A percentile compares a stretch with the other conserved stretches of the same genome.
Conservation (phyloP, 2,888 invertebrate genomes). For the Palloptera scutellata region DNA sequence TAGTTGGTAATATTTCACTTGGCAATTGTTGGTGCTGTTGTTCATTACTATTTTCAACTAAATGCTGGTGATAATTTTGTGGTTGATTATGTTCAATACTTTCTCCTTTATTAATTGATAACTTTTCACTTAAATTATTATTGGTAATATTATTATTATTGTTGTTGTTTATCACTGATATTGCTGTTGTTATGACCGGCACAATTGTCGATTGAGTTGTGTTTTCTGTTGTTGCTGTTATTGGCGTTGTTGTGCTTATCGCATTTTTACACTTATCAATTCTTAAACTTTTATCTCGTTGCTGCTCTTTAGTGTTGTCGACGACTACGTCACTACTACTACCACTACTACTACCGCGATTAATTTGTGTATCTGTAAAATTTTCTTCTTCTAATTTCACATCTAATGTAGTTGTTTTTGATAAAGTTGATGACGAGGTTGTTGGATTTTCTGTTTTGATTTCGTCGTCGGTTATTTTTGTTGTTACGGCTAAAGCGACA, state of each 20-base stretch:
- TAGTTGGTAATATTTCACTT: slow-evolving; percentile 48
- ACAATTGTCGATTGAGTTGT: slow-evolving; percentile 29
- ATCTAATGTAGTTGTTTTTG: slow-evolving; percentile 26
- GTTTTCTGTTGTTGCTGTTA: slow-evolving; percentile 39
- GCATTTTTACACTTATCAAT: slow-evolving; percentile 49
- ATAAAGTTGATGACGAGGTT: slow-evolving; percentile 13
- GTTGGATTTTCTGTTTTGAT: slow-evolving; percentile 32
- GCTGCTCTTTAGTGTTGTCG: slow-evolving; percentile 20
- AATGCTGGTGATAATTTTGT: slow-evolving; percentile 24
- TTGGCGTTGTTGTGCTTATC: slow-evolving; percentile 45
- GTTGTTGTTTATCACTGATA: slow-evolving; percentile 47
- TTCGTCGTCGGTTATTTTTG: slow-evolving; percentile 35
- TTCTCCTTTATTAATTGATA: slow-evolving; percentile 27
- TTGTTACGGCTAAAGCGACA: slow-evolving; percentile 31
- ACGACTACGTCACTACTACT: slow-evolving; percentile 22
- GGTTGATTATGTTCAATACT: slow-evolving; percentile 37
- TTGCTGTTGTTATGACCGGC: slow-evolving; percentile 43
- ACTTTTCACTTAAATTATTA: slow-evolving; percentile 20
- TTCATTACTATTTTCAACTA: slow-evolving; percentile 24
- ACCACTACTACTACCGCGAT: slow-evolving; percentile 29
- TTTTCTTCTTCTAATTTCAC: slow-evolving; percentile 30
- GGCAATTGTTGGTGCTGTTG: slow-evolving; percentile 19
- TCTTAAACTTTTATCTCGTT: slow-evolving; percentile 47
- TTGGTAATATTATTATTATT: slow-evolving; percentile 24
- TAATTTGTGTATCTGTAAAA: slow-evolving; percentile 1